A percentile compares a stretch with the other conserved stretches of the same genome.
phyloP scores from a whole-genome alignment of 1,140 invertebrate species.

The Fopius arisanus region DNA sequence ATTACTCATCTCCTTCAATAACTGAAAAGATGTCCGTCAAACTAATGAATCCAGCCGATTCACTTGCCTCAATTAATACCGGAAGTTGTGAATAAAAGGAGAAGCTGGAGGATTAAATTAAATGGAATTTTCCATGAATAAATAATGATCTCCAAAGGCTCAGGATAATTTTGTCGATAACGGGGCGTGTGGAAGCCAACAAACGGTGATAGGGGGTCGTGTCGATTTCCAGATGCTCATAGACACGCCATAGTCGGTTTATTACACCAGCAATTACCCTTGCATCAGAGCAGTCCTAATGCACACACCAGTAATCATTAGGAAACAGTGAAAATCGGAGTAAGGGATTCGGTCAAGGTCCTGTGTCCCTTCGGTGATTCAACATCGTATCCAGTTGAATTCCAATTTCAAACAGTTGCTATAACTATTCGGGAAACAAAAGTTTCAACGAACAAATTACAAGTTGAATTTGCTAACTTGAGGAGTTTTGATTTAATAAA shows the following conservation, averaged over 20 bases:
- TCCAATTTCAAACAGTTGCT: not conserved
- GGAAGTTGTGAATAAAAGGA: no score
- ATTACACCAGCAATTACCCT: not conserved
- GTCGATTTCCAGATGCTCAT: conserved; percentile 21
- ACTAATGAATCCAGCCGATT: not conserved
- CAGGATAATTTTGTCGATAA: conserved; percentile 15
- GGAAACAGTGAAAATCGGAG: not conserved
- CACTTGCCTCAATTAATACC: not conserved
- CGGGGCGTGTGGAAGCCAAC: not conserved
- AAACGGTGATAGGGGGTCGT: not conserved
- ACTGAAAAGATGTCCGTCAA: not conserved
- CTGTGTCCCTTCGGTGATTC: not conserved
- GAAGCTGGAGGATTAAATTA: not conserved
- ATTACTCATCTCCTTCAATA: no score
- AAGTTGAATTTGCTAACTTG: not conserved
- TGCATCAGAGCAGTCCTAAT: not conserved
- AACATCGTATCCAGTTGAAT: not conserved
- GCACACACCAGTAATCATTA: not conserved
- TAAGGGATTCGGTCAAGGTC: not conserved
- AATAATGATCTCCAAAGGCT: not conserved
- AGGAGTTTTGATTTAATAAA: not conserved
- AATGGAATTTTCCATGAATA: not conserved
- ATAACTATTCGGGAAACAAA: not conserved
- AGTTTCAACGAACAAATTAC: not conserved
- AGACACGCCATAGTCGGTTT: conserved; percentile 10